Percentiles rank a stretch among this genome's conserved stretches.
phyloP scores from a whole-genome alignment of 2,113 vertebrate genomes.

The Mystacornis crossleyi region DNA sequence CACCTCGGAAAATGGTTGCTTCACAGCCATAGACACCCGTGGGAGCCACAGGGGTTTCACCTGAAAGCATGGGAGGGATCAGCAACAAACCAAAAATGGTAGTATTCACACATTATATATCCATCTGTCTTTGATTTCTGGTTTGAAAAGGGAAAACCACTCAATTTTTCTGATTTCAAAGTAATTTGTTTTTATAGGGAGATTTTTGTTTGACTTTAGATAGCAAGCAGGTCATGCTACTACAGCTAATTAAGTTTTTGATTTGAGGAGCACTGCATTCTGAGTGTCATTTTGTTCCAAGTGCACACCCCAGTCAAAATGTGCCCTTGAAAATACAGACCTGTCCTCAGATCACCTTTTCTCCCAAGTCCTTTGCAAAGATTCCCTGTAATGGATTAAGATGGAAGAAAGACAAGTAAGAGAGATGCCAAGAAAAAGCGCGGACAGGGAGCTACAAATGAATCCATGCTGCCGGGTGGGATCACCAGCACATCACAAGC shows the following conservation, averaged over 20 bases:
- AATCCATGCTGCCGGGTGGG: rapidly evolving
- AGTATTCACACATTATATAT: not conserved
- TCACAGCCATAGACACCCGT: not conserved
- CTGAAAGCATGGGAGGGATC: not conserved
- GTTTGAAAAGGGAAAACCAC: not conserved
- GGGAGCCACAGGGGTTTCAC: rapidly evolving
- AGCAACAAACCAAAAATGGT: not conserved
- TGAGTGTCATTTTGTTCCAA: not conserved
- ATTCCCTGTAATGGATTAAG: not conserved
- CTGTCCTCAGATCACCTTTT: not conserved
- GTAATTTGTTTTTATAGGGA: not conserved
- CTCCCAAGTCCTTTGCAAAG: not conserved
- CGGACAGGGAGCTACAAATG: rapidly evolving
- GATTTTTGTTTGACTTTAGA: not conserved
- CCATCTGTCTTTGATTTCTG: not conserved
- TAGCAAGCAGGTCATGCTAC: not conserved
- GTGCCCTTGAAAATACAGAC: not conserved
- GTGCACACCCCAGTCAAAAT: not conserved
- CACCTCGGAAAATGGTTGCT: not conserved
- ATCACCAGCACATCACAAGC: not conserved
- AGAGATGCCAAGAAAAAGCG: not conserved
- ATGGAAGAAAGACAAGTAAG: not conserved
- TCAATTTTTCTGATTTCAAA: not conserved
- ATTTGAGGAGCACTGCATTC: not conserved
- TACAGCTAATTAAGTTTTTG: not conserved